Conservation (phyloP, 2,888 invertebrate species). For the Agonopterix heracliana region DNA sequence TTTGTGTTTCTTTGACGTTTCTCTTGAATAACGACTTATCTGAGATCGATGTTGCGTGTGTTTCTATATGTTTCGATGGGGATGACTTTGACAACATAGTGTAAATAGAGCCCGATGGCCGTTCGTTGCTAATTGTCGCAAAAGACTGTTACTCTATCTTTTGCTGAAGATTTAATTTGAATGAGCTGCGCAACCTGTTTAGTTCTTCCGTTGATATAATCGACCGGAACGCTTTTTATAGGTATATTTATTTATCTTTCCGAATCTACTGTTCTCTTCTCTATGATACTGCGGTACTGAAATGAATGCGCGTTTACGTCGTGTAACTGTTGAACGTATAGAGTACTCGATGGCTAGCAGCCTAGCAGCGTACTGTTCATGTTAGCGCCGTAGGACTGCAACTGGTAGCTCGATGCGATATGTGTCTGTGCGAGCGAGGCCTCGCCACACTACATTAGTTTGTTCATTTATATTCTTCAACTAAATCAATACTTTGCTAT, state of each 20-base stretch:
- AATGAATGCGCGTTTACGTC: constrained; percentile 71
- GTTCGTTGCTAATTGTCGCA: constrained; percentile 76
- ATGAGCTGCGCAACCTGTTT: constrained; percentile 76
- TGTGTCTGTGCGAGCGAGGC: constrained; percentile 55
- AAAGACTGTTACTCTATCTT: constrained; percentile 74
- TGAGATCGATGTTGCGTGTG: constrained; percentile 75
- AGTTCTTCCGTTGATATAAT: constrained; percentile 71
- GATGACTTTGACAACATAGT: constrained; percentile 62
- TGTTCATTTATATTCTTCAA: constrained; percentile 63
- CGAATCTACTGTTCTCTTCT: constrained; percentile 69
- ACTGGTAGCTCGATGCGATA: constrained; percentile 64
- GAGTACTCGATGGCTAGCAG: constrained; percentile 66
- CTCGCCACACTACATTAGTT: constrained; percentile 62
- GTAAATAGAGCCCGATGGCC: constrained; percentile 76
- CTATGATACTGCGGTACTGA: constrained; percentile 66
- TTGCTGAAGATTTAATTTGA: constrained; percentile 75
- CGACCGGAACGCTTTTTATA: constrained; percentile 73
- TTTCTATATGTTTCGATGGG: constrained; percentile 74
- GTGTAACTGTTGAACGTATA: constrained; percentile 66
- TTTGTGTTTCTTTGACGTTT: constrained; percentile 76
- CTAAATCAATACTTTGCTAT: constrained; percentile 58
- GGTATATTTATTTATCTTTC: constrained; percentile 75
- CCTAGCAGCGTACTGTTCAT: constrained; percentile 53
- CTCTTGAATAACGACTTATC: constrained; percentile 74
- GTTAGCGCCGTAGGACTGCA: constrained; percentile 65